Evolutionary conservation across 2,888 invertebrate genomes (phyloP), one percentile per base, ranked within the genome.

Genomic region (Drosophila birchii): DNA sequence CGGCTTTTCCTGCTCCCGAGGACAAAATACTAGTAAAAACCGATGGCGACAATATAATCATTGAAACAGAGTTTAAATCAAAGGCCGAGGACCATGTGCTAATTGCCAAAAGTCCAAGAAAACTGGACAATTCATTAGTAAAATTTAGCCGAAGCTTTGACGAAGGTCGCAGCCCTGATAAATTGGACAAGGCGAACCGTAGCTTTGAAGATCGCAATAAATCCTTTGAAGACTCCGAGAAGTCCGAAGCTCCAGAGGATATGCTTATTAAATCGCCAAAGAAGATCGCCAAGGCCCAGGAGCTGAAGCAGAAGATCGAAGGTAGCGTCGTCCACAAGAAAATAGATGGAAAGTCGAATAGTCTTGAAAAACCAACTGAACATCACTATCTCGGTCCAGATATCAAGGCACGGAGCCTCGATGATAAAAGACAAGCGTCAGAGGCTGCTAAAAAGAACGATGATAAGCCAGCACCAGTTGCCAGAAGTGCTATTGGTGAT

Each of bases 51-150:
- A 95, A 95, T 81, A 95, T 95, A 71, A 95, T 95, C 16, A 95
- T 95, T 73, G 95, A 96, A 91, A 94, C 96, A 8, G 95, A 96
- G 92, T 95, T 96, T 43, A 95, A 94, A 77, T 95, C 95, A 56
- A 96, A 95, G 89, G 95, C 94, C 0, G 96, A 96, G 90, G 96
- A 96, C 91, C 95, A 96, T 72, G 96, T 96, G 7, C 94, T 96
- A 64, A 96, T 96, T 81, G 95, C 96, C 0, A 96, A 96, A 88
- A 95, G 95, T 5, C 96, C 96, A 0, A 95, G 95, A 73, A 95
- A 95, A 84, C 91, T 96, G 7, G 96, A 96, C 81, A 94, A 93
- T 60, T 94, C 94, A 69, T 79, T 94, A 55, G 92, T 92, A 18
- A 94, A 94, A 49, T 94, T 94, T 88, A 95, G 95, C 85, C 93